Percentiles rank a stretch among this genome's conserved stretches.
phyloP scores from a whole-genome alignment of 2,888 invertebrate genomes.

The Scotopteryx bipunctaria region DNA sequence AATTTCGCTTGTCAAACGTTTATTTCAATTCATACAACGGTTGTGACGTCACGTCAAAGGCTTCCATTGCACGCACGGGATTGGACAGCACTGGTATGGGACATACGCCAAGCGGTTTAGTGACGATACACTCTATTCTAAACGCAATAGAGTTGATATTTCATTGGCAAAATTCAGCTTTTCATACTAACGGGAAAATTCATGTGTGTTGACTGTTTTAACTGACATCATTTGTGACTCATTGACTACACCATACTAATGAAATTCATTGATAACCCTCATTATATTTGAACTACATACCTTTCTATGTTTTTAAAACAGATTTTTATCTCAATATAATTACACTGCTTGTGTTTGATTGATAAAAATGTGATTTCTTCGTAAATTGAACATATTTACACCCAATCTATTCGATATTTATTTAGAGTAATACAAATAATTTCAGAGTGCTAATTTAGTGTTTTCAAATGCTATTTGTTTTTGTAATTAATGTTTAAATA shows the following conservation, averaged over 20 bases:
- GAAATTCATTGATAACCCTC: neutral
- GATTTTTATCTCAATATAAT: neutral
- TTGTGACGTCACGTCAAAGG: constrained; percentile 45
- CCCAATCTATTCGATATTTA: too few species aligned
- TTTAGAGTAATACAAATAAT: too few species aligned
- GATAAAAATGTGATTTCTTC: too few species aligned
- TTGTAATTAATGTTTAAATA: too few species aligned
- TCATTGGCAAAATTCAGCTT: constrained; percentile 30
- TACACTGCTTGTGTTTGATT: too few species aligned
- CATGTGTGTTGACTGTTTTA: constrained; percentile 16
- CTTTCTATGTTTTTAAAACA: neutral
- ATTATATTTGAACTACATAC: neutral
- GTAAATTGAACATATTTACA: too few species aligned
- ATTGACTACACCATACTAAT: constrained; percentile 10
- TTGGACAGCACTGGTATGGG: constrained; percentile 53
- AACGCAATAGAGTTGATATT: constrained; percentile 35
- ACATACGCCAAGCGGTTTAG: constrained; percentile 57
- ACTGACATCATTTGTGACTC: constrained; percentile 5
- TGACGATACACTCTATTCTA: constrained; percentile 53
- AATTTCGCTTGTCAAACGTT: constrained; percentile 6
- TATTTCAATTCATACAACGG: constrained; percentile 22
- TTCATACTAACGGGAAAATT: constrained; percentile 22
- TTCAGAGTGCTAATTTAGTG: too few species aligned
- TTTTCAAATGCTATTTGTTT: too few species aligned
- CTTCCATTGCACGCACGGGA: constrained; percentile 62